phyloP scores from a whole-genome alignment of 2,113 vertebrate species.

The Serilophus lunatus region DNA sequence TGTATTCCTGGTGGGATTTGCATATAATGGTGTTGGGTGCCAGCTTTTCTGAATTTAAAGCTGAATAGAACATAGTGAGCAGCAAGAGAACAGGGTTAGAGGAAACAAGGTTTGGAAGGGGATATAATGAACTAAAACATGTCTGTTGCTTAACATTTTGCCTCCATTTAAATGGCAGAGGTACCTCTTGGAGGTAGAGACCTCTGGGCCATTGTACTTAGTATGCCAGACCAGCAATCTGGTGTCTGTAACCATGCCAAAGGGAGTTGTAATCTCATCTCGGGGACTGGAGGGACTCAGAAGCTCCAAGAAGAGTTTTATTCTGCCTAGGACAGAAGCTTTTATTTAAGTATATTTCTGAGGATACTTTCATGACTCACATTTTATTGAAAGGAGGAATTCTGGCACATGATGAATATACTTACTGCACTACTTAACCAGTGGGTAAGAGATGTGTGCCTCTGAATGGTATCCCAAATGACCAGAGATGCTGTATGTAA shows the following conservation, averaged over 20 bases:
- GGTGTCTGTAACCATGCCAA: not conserved
- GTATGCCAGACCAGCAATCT: conserved; percentile 11
- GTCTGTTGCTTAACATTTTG: not conserved
- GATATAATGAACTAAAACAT: not conserved
- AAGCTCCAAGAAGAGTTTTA: not conserved
- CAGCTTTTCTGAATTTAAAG: not conserved
- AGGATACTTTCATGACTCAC: not conserved
- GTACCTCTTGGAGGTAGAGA: conserved; percentile 7
- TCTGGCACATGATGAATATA: not conserved
- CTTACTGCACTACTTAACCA: not conserved
- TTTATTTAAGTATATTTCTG: not conserved
- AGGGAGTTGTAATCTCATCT: not conserved
- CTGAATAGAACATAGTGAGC: not conserved
- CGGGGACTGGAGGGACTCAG: not conserved
- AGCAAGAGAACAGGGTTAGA: not conserved
- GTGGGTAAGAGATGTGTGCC: not conserved
- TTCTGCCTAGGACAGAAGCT: not conserved
- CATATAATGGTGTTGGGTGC: not conserved
- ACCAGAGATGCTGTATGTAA: not conserved
- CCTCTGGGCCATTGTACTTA: not conserved
- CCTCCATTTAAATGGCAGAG: not conserved
- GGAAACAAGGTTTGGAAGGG: not conserved
- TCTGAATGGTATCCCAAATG: not conserved
- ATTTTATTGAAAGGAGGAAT: not conserved
- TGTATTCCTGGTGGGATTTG: not conserved